A percentile compares a stretch with the other conserved stretches of the same genome.
These are phyloP conservation scores for Gerris buenoi DNA, from an alignment of 1,140 invertebrate genomes.

Conservation along the genomic window DNA sequence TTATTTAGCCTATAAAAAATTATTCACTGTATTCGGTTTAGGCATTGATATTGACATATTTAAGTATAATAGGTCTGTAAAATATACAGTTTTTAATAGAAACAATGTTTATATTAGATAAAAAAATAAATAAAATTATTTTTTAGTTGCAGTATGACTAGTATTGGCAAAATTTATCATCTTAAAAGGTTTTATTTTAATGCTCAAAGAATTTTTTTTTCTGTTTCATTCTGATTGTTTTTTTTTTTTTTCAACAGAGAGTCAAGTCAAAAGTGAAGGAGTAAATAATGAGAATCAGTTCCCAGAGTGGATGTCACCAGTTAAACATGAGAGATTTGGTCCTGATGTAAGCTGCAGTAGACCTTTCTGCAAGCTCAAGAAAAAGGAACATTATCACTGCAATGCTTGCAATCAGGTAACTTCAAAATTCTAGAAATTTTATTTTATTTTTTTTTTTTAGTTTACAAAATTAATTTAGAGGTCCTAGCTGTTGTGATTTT, in stretches of 20 bases:
- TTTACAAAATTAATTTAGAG: background rate
- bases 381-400: conserved; percentile 72
- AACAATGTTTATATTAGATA: no score
- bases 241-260: conserved; percentile 13
- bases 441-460: background rate
- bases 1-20: no score
- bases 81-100: no score
- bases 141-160: no score
- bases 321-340: conserved; percentile 33
- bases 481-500: background rate
- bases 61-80: no score
- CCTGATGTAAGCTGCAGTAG: conserved; percentile 54
- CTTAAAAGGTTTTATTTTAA: no score
- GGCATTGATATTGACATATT: no score
- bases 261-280: conserved; percentile 15
- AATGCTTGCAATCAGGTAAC: conserved; percentile 65
- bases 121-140: no score
- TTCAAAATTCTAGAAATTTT: conserved; percentile 1
- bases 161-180: no score
- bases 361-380: conserved; percentile 73
- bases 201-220: no score
- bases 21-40: no score
- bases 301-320: conserved; percentile 28
- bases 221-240: conserved; percentile 7
- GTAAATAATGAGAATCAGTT: conserved; percentile 26